Conservation (phyloP, 1,140 invertebrate species). For the Drosophila athabasca region DNA sequence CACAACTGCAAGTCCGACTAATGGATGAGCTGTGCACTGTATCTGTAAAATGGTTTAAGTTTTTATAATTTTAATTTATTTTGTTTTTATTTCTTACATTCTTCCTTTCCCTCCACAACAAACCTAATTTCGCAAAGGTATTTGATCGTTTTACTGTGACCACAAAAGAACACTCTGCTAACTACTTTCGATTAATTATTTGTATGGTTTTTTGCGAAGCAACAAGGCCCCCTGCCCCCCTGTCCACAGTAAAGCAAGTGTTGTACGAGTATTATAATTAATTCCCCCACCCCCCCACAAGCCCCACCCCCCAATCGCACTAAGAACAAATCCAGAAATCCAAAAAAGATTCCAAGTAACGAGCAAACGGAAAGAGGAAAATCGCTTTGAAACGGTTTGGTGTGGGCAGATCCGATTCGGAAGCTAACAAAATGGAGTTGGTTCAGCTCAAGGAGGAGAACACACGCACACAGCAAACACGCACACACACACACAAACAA, state of each 20-base stretch:
- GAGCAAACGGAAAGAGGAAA: not conserved
- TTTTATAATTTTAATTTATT: slow-evolving; percentile 69
- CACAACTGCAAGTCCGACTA: no score
- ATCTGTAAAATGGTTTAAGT: slow-evolving; percentile 53
- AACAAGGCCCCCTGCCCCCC: slow-evolving; percentile 10
- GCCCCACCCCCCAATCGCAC: slow-evolving; percentile 50
- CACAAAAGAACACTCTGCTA: slow-evolving; percentile 23
- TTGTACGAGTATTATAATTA: slow-evolving; percentile 44
- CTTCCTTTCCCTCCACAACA: slow-evolving; percentile 36
- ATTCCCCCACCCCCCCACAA: slow-evolving; percentile 6
- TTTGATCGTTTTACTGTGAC: slow-evolving; percentile 66
- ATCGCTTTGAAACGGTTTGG: slow-evolving; percentile 1
- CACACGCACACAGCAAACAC: slow-evolving; percentile 26
- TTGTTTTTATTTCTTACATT: slow-evolving; percentile 71
- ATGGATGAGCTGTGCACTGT: no score
- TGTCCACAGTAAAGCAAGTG: slow-evolving; percentile 24
- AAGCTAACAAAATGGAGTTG: slow-evolving; percentile 13
- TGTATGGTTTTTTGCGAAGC: slow-evolving; percentile 57
- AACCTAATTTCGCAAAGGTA: slow-evolving; percentile 70
- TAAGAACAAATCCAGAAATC: slow-evolving; percentile 64
- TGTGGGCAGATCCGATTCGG: slow-evolving; percentile 17
- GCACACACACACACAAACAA: slow-evolving; percentile 26
- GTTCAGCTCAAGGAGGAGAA: slow-evolving; percentile 16
- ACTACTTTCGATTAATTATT: slow-evolving; percentile 37
- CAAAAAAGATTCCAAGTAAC: slow-evolving; percentile 7